Conservation (phyloP, 2,113 vertebrate genomes). For the Atrichornis clamosus region DNA sequence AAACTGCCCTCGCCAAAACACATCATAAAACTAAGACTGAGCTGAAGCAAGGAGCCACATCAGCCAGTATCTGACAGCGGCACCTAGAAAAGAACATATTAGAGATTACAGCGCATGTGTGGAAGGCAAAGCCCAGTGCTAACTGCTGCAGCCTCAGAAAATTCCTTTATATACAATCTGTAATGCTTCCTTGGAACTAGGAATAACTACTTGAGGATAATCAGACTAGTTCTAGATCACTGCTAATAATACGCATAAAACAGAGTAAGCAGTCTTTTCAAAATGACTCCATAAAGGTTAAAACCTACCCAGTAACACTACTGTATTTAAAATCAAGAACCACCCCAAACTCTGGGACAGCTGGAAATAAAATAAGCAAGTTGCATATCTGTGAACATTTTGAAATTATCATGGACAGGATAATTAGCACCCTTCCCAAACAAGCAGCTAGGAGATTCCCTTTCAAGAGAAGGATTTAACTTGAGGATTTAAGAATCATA, state of each 20-base stretch:
- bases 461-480: background rate
- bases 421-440: constrained; percentile 50
- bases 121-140: constrained; percentile 85
- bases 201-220: background rate
- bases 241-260: background rate
- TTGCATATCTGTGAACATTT: background rate
- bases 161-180: constrained; percentile 22
- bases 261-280: background rate
- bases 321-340: background rate
- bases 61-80: constrained; percentile 92
- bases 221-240: background rate
- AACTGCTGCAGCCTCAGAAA: constrained; percentile 73
- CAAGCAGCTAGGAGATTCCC: background rate
- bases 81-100: constrained; percentile 99
- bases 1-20: constrained; percentile 92
- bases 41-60: constrained; percentile 91
- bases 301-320: background rate
- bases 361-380: background rate
- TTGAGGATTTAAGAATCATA: background rate
- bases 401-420: background rate
- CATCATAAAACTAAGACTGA: constrained; percentile 97
- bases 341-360: constrained; percentile 48
- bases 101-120: constrained; percentile 99
- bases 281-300: background rate
- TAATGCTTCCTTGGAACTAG: constrained; percentile 22